These are phyloP conservation scores for Porites lutea DNA, from an alignment of 64 coral and sea anemone genomes.

Conservation along the genomic window DNA sequence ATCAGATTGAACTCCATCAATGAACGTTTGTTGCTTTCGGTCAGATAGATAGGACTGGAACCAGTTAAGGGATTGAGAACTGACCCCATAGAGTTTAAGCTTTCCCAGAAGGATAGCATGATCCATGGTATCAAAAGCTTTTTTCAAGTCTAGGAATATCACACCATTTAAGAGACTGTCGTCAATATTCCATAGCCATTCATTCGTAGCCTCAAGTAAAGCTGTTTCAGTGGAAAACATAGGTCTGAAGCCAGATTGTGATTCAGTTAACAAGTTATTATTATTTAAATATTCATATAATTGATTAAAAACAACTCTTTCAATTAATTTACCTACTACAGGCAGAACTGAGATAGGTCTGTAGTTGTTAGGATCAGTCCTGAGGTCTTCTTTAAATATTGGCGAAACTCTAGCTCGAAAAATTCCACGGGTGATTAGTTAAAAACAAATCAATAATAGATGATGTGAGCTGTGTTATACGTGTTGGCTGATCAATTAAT, in stretches of 20 bases:
- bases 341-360: slow-evolving; percentile 3
- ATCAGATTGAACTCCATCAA: too few relatives aligned
- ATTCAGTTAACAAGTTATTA: background rate
- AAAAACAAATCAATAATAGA: too few relatives aligned
- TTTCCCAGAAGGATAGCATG: slow-evolving; percentile 42
- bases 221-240: slow-evolving; percentile 5
- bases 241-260: background rate
- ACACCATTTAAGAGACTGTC: slow-evolving; percentile 11
- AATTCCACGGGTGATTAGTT: too few relatives aligned
- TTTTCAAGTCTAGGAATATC: slow-evolving; percentile 33
- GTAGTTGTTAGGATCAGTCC: slow-evolving; percentile 39
- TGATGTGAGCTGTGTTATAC: too few relatives aligned
- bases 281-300: background rate
- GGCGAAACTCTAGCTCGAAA: background rate
- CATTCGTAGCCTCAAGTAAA: background rate
- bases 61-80: slow-evolving; percentile 26
- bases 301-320: slow-evolving; percentile 9
- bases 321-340: background rate
- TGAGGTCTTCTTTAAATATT: slow-evolving; percentile 31
- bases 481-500: too few relatives aligned
- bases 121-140: slow-evolving; percentile 36
- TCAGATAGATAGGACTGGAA: slow-evolving; percentile 24
- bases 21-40: too few relatives aligned
- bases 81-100: slow-evolving; percentile 31
- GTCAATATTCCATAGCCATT: background rate